Evolutionary conservation across 2,113 vertebrate genomes (phyloP), one percentile per base, ranked within the genome.

Genomic region (Marmota monax): DNA sequence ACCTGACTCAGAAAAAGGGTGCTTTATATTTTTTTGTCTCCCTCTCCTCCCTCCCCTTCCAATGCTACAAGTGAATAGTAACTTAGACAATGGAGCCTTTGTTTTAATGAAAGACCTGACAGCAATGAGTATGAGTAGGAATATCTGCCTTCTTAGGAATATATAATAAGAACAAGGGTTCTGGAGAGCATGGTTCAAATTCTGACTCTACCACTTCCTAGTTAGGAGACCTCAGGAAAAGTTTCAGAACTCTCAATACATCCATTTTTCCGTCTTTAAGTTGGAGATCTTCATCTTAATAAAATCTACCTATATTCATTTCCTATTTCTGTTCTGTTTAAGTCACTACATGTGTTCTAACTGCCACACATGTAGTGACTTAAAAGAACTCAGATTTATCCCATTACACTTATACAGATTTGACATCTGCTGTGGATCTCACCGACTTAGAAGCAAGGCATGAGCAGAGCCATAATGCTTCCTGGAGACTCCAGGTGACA

Each of bases 191-290:
- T 84, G 48, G 3, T 48, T 89, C 42, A 80, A 14, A 78, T 34
- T 92, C 77, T 88, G n/a, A 56, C 63, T 76, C 77, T 67, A 0
- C 58, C 13, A 63, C 18, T 74, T 63, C 56, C 42, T 63, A 32
- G 65, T 65, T 70, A 58, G 65, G 13, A 70, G 63, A 63, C 69
- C 27, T 18, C 27, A 78, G 53, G n/a, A 37, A 96, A 53, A 18
- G 70, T 37, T 84, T 12, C 45, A 76, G 80, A 90, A 76, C 69
- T 82, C 37, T 42, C 0, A 5, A 45, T 69, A 25, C 7, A 12
- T 76, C 34, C 42, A 29, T 88, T 92, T 88, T 65, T 92, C 96
- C 20, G 32, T 86, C 45, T 82, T 11, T 61, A 77, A 88, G 78
- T 63, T 42, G 56, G 45, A 56, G 25, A 83, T 74, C 20, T 39